A percentile compares a stretch with the other conserved stretches of the same genome.
phyloP scores from a whole-genome alignment of 2,113 vertebrate genomes.

The Lynx canadensis region DNA sequence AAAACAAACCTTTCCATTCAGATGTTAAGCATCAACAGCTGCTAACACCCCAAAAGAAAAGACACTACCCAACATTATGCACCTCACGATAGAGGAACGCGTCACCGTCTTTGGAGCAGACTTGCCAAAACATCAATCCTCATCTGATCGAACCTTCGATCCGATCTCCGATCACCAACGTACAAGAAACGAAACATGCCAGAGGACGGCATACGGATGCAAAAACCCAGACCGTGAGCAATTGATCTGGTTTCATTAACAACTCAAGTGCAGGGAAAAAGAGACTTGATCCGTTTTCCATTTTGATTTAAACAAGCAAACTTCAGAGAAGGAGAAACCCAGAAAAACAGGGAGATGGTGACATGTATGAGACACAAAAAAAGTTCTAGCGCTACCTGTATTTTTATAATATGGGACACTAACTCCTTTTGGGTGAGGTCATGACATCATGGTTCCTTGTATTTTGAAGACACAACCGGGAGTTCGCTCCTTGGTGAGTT shows the following conservation, averaged over 20 bases:
- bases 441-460: neutral
- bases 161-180: too few relatives aligned
- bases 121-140: neutral
- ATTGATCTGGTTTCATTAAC: neutral
- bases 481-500: neutral
- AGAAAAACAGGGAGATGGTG: neutral
- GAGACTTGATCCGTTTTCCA: neutral
- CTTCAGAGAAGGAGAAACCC: neutral
- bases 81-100: neutral
- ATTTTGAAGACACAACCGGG: neutral
- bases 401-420: neutral
- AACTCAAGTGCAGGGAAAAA: neutral
- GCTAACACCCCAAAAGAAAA: neutral
- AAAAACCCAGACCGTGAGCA: neutral
- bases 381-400: neutral
- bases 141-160: neutral
- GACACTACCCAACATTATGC: neutral
- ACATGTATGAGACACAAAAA: neutral
- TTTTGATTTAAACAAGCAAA: neutral
- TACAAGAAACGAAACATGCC: neutral
- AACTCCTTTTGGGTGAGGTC: neutral
- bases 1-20: neutral
- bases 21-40: neutral
- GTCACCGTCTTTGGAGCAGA: neutral
- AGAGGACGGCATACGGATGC: accelerated